Percentiles rank a stretch among this genome's conserved stretches.
Evolutionary conservation across 2,113 vertebrate genomes (phyloP).

Genomic region (Monopterus albus): DNA sequence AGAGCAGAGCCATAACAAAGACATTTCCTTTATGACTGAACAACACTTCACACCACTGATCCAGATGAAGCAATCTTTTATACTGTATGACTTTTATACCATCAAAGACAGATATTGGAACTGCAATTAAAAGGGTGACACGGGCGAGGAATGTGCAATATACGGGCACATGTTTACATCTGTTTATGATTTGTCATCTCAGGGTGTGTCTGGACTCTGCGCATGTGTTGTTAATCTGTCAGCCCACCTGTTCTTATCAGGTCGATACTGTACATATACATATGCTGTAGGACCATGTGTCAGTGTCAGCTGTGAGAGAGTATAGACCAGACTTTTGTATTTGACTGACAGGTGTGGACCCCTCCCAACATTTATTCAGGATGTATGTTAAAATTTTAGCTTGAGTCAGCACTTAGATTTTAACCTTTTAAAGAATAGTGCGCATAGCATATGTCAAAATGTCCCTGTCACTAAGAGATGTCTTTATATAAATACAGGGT

Average conservation of each 20-base stretch:
- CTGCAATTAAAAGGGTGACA: constrained; percentile 11
- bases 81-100: constrained; percentile 7
- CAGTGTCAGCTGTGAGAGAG: constrained; percentile 58
- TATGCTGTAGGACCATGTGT: constrained; percentile 65
- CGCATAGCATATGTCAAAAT: not conserved
- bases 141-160: not conserved
- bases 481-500: too few relatives aligned
- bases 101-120: constrained; percentile 1
- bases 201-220: constrained; percentile 19
- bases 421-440: constrained; percentile 30
- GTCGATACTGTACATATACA: constrained; percentile 38
- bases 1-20: constrained; percentile 72
- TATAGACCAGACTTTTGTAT: constrained; percentile 66
- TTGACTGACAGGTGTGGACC: constrained; percentile 70
- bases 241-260: constrained; percentile 56
- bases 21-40: constrained; percentile 40
- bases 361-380: constrained; percentile 7
- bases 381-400: constrained; percentile 44
- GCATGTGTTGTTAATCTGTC: constrained; percentile 39
- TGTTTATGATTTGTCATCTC: too few relatives aligned
- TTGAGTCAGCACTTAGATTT: constrained; percentile 50
- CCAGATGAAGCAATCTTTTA: constrained; percentile 25
- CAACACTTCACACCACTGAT: constrained; percentile 31
- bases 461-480: constrained; percentile 33
- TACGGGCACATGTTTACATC: constrained; percentile 27